These are phyloP conservation scores for Camponotus vicinus DNA, from an alignment of 1,140 invertebrate species.

Conservation along the genomic window DNA sequence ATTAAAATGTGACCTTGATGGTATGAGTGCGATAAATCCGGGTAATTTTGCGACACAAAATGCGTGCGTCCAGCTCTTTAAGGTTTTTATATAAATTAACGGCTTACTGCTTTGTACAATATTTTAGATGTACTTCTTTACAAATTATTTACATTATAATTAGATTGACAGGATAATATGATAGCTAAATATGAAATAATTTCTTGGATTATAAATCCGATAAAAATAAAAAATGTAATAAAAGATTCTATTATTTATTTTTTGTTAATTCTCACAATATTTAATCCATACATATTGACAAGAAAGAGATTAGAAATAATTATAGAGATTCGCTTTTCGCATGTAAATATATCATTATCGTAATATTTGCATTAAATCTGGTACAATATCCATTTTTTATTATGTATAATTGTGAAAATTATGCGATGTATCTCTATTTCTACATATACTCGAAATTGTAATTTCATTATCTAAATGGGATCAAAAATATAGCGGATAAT, in stretches of 20 bases:
- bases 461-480: constrained; percentile 19
- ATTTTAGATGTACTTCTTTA: constrained; percentile 4
- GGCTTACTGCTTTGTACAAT: background rate
- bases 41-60: background rate
- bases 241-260: background rate
- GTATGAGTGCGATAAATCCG: constrained; percentile 24
- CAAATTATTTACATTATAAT: constrained; percentile 23
- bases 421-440: background rate
- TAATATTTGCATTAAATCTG: constrained; percentile 32
- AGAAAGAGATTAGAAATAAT: background rate
- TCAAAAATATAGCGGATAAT: background rate
- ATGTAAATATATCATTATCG: background rate
- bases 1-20: constrained; percentile 34
- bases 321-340: background rate
- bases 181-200: background rate
- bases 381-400: background rate
- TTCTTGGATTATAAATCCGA: too few species aligned
- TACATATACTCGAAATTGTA: background rate
- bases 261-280: background rate
- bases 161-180: background rate
- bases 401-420: constrained; percentile 20
- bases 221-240: background rate
- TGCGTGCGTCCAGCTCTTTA: background rate
- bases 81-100: constrained; percentile 6
- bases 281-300: background rate